Base-by-base conservation (phyloP, 2,888 invertebrate species). In the Synergus laeviventris region DNA sequence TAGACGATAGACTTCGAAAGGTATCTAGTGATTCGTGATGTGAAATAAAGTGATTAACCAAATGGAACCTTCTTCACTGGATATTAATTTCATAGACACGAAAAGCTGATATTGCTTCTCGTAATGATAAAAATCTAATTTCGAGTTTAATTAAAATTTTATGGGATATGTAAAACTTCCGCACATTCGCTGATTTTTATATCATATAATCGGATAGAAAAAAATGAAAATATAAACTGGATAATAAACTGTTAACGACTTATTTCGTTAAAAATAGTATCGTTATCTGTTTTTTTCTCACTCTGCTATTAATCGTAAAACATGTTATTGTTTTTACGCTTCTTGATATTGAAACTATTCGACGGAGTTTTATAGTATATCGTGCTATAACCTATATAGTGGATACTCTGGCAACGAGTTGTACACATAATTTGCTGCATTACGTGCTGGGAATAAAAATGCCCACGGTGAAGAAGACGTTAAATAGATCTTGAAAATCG, bases 1-100 rank as follows among this genome's bases (percentile, higher is more conserved):
- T 73, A 81, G 76, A 79, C 84, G 84, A 84, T 85, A 83, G 85
- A 85, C 83, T 85, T 83, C 82, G 78, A 78, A 74, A 4, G 9
- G 38, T 21, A 38, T 39, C 66, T 24, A 66, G 61, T 49, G 31
- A 49, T 70, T 66, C 64, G 36, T 42, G 45, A 56, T 38, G 45
- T 78, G 78, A 80, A 78, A 76, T 76, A 79, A 78, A 83, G 66
- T 66, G 42, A 45, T 45, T 45, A 38, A 66, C 42, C 66, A 66
- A 66, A 42, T 45, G 66, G 45, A 66, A 45, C 16, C 66, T 24
- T 45, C 42, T 45, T 66, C 21, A 66, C 24, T 45, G 42, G 42
- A 24, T 42, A 66, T 31, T 66, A 66, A 24, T 66, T 66, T 45
- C 9, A 49, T 9, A 9, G 49, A 9, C 8, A n/a, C 49, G 49